Conservation (phyloP, 2,113 vertebrate genomes). For the Abramis brama region DNA sequence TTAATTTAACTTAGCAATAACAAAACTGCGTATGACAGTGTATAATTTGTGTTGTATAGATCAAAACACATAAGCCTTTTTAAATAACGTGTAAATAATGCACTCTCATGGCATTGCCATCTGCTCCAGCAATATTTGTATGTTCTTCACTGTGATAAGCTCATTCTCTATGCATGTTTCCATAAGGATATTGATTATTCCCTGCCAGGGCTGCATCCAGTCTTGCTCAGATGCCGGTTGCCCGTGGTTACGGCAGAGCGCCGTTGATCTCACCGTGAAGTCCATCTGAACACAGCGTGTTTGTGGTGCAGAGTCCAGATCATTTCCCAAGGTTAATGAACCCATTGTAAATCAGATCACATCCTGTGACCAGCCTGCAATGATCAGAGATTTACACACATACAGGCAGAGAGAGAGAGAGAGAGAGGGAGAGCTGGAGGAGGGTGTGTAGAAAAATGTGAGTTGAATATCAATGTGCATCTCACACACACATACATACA, state of each 20-base stretch:
- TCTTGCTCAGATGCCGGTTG: slow-evolving; percentile 21
- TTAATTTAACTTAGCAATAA: too few relatives aligned
- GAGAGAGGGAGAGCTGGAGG: slow-evolving; percentile 15
- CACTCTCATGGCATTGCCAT: not conserved
- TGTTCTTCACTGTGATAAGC: not conserved
- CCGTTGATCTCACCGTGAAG: slow-evolving; percentile 46
- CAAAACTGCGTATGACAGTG: too few relatives aligned
- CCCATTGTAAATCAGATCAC: slow-evolving; percentile 79
- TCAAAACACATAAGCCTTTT: too few relatives aligned
- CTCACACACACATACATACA: not conserved
- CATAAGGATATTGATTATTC: slow-evolving; percentile 8
- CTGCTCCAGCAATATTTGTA: not conserved
- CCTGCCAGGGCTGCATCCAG: not conserved
- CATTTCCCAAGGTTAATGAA: slow-evolving; percentile 79
- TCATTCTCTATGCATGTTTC: not conserved
- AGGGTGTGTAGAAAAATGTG: slow-evolving; percentile 50
- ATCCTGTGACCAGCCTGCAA: slow-evolving; percentile 52
- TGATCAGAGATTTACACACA: slow-evolving; percentile 53
- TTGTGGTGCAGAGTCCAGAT: slow-evolving; percentile 57
- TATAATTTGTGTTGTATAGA: too few relatives aligned
- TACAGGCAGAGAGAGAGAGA: not conserved
- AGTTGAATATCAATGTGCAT: slow-evolving; percentile 56
- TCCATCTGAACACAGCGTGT: slow-evolving; percentile 64
- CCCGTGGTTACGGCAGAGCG: slow-evolving; percentile 39
- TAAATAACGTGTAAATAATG: not conserved